A percentile compares a stretch with the other conserved stretches of the same genome.
Evolutionary conservation across 1,140 invertebrate genomes (phyloP).

Genomic region (Brachionus rubens): DNA sequence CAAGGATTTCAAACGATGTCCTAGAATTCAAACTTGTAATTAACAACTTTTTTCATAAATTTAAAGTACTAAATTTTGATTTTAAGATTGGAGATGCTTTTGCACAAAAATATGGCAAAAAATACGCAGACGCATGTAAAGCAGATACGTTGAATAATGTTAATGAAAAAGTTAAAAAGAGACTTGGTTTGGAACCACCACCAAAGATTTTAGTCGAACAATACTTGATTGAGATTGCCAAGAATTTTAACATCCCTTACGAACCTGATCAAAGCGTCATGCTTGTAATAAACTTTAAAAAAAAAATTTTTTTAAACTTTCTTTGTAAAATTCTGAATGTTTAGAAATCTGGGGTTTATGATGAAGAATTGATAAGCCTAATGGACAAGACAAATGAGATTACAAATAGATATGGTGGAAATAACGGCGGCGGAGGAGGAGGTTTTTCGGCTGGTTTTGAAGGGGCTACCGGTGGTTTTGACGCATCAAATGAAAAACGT

Average conservation of each 20-base stretch:
- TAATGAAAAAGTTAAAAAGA: conserved; percentile 72
- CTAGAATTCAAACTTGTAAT: conserved; percentile 65
- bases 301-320: neutral
- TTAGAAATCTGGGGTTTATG: conserved; percentile 47
- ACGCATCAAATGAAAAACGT: too few species aligned
- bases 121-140: conserved; percentile 66
- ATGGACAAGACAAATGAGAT: conserved; percentile 48
- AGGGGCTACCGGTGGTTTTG: neutral
- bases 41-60: too few species aligned
- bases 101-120: conserved; percentile 82
- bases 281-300: conserved; percentile 32
- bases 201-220: conserved; percentile 92
- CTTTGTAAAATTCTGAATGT: conserved; percentile 19
- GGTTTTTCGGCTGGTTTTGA: conserved; percentile 1
- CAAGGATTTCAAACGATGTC: conserved; percentile 66
- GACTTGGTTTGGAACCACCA: conserved; percentile 89
- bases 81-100: conserved; percentile 74
- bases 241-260: conserved; percentile 85
- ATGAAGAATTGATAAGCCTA: conserved; percentile 47
- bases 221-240: conserved; percentile 79
- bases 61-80: conserved; percentile 63
- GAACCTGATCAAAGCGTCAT: conserved; percentile 74
- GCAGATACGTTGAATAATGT: conserved; percentile 49
- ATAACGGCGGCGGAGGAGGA: conserved; percentile 67
- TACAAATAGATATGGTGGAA: neutral